A percentile compares a stretch with the other conserved stretches of the same genome.
Evolutionary conservation across 2,797 vertebrate genomes (phyloP).

Genomic region (Cetoscarus ocellatus): DNA sequence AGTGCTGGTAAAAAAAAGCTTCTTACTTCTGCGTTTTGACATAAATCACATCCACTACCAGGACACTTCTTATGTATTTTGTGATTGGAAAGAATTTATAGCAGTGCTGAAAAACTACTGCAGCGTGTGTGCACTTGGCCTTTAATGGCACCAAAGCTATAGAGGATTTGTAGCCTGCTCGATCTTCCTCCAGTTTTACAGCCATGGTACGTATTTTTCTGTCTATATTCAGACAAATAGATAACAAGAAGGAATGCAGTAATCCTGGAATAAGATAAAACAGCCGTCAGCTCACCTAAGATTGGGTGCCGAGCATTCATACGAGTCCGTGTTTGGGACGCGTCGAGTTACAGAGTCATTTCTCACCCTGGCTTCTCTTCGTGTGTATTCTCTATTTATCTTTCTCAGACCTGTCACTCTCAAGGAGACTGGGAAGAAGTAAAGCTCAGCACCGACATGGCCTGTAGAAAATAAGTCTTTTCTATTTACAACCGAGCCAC

Average conservation of each 20-base stretch:
- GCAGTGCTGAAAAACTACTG: constrained; percentile 40
- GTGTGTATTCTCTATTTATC: constrained; percentile 57
- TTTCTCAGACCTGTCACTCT: constrained; percentile 63
- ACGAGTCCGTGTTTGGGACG: constrained; percentile 23
- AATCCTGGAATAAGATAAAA: constrained; percentile 41
- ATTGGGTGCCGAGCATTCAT: constrained; percentile 5
- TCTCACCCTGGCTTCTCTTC: constrained; percentile 45
- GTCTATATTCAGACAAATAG: constrained; percentile 60
- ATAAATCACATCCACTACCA: constrained; percentile 61
- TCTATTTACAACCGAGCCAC: constrained; percentile 55
- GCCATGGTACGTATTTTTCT: constrained; percentile 63
- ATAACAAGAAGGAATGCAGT: constrained; percentile 60
- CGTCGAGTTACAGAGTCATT: constrained; percentile 46
- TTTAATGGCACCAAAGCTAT: constrained; percentile 62
- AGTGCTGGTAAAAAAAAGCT: constrained; percentile 27
- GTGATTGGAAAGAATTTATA: constrained; percentile 62
- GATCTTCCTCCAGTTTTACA: constrained; percentile 68
- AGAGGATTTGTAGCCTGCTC: constrained; percentile 69
- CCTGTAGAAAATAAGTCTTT: constrained; percentile 51
- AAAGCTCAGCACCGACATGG: constrained; percentile 27
- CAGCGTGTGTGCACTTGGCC: constrained; percentile 30
- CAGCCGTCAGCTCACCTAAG: constrained; percentile 19
- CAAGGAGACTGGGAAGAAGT: constrained; percentile 68
- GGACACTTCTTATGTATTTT: constrained; percentile 60
- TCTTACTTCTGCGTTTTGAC: constrained; percentile 19